phyloP scores from a whole-genome alignment of 2,113 vertebrate genomes.

The Rhinopomastus cyanomelas region DNA sequence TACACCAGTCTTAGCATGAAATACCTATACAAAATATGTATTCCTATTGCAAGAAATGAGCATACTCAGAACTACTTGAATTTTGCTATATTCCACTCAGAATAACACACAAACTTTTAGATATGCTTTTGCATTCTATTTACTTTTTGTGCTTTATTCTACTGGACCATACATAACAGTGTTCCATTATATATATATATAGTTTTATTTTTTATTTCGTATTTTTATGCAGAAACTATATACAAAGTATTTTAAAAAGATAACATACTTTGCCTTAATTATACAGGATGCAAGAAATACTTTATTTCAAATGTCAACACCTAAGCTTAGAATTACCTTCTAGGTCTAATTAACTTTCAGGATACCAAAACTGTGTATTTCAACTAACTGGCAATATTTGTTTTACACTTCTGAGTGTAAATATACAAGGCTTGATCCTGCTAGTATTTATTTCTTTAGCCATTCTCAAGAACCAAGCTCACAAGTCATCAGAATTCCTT shows the following conservation, averaged over 20 bases:
- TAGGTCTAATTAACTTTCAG: constrained; percentile 42
- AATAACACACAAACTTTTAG: constrained; percentile 54
- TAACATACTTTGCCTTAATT: constrained; percentile 67
- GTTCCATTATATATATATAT: constrained; percentile 53
- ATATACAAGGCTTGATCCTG: constrained; percentile 47
- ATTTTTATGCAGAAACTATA: constrained; percentile 71
- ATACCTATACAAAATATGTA: constrained; percentile 35
- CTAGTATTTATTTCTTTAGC: constrained; percentile 30
- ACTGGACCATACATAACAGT: constrained; percentile 59
- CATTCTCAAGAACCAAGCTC: constrained; percentile 16
- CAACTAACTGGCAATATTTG: constrained; percentile 30
- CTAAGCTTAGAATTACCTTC: constrained; percentile 24
- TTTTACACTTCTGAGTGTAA: constrained; percentile 50
- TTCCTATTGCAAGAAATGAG: constrained; percentile 44
- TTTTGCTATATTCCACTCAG: constrained; percentile 54
- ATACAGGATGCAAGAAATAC: constrained; percentile 45
- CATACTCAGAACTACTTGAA: constrained; percentile 67
- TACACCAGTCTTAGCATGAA: constrained; percentile 47
- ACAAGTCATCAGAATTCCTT: background rate
- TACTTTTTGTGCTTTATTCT: constrained; percentile 70
- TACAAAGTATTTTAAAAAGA: constrained; percentile 63
- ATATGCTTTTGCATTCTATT: constrained; percentile 68
- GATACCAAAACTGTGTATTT: constrained; percentile 44
- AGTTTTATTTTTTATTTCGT: constrained; percentile 65
- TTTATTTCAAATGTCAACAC: constrained; percentile 58